Conservation (phyloP, 2,797 vertebrate genomes). For the Sebastes cheni region DNA sequence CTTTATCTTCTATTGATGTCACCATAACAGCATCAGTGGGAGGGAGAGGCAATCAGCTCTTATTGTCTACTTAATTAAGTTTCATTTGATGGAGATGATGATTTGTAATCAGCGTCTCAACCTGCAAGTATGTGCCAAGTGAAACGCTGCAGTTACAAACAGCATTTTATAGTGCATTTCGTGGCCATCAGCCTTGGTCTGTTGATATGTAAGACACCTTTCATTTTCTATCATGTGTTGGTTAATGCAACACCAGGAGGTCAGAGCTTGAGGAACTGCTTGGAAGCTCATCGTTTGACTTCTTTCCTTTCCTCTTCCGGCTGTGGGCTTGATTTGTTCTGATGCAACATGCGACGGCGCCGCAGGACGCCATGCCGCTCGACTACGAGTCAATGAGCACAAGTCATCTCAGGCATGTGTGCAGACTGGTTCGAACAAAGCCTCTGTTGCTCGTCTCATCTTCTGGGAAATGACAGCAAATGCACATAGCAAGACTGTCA, state of each 20-base stretch:
- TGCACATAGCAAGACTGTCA: background rate
- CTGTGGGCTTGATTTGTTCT: conserved; percentile 3
- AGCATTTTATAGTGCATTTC: background rate
- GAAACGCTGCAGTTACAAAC: conserved; percentile 9
- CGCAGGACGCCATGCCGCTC: background rate
- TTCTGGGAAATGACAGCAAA: conserved; percentile 6
- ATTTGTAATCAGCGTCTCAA: conserved; percentile 63
- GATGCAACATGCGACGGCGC: background rate
- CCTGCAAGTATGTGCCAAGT: conserved; percentile 27
- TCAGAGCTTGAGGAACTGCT: background rate
- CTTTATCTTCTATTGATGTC: conserved; percentile 55
- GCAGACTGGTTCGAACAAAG: background rate
- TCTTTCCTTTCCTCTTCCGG: background rate
- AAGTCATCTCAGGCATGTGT: background rate
- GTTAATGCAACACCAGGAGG: background rate
- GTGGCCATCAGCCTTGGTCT: background rate
- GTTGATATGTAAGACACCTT: background rate
- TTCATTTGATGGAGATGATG: conserved; percentile 59
- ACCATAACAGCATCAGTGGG: conserved; percentile 50
- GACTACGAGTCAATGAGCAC: background rate
- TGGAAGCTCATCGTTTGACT: background rate
- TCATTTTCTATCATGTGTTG: background rate
- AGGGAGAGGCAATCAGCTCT: conserved; percentile 68
- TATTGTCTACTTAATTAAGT: conserved; percentile 72
- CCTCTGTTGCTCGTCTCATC: background rate